These are phyloP conservation scores for Bruchidius siliquastri DNA, from an alignment of 2,888 invertebrate species.

Conservation along the genomic window DNA sequence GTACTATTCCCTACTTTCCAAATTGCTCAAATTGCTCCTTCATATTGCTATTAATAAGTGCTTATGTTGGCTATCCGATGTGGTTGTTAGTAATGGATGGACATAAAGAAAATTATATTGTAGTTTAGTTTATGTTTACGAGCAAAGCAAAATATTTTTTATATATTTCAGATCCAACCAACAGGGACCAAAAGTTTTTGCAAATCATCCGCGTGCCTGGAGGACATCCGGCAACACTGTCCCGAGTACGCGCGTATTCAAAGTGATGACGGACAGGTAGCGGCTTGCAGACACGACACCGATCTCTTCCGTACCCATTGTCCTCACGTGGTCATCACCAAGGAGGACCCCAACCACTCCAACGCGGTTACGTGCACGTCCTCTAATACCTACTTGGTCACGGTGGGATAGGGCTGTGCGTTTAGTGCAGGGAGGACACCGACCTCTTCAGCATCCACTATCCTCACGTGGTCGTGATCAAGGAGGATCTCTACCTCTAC, in stretches of 20 bases:
- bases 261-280: slow-evolving; percentile 17
- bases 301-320: slow-evolving; percentile 44
- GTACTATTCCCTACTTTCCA: too few relatives aligned
- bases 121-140: too few relatives aligned
- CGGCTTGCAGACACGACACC: slow-evolving; percentile 30
- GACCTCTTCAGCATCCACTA: slow-evolving; percentile 44
- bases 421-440: too few relatives aligned
- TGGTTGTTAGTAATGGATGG: too few relatives aligned
- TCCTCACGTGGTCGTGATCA: slow-evolving; percentile 45
- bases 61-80: too few relatives aligned
- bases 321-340: slow-evolving; percentile 45
- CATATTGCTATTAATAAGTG: too few relatives aligned
- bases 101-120: too few relatives aligned
- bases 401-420: too few relatives aligned
- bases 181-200: slow-evolving; percentile 18
- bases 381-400: slow-evolving; percentile 22
- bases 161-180: slow-evolving; percentile 17
- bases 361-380: slow-evolving; percentile 41
- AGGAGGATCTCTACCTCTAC: slow-evolving; percentile 38
- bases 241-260: slow-evolving; percentile 23
- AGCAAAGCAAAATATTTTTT: too few relatives aligned
- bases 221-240: slow-evolving; percentile 22
- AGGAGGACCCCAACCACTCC: slow-evolving; percentile 38
- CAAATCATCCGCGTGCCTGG: slow-evolving; percentile 19
- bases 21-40: too few relatives aligned